Conservation (phyloP, 2,797 vertebrate species). For the Microctenopoma steveboyesi region DNA sequence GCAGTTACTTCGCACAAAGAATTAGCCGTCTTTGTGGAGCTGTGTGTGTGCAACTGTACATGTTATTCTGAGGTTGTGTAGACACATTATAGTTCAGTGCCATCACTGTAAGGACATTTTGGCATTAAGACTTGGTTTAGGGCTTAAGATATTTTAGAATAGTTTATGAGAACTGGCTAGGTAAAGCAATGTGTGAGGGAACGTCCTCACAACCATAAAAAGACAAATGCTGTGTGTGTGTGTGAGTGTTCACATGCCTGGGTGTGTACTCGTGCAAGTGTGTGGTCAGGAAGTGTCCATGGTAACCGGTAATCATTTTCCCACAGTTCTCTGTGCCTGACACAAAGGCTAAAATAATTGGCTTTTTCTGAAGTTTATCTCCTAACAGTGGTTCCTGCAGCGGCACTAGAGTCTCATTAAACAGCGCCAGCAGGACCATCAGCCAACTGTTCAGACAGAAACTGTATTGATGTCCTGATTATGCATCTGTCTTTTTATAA, state of each 20-base stretch:
- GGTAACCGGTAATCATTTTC: constrained; percentile 76
- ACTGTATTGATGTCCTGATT: constrained; percentile 38
- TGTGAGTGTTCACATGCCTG: neutral
- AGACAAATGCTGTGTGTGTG: constrained; percentile 9
- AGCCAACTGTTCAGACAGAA: constrained; percentile 17
- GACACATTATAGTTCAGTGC: neutral
- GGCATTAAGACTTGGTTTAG: neutral
- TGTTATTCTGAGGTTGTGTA: constrained; percentile 16
- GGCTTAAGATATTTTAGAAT: neutral
- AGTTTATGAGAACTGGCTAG: neutral
- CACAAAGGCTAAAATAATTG: constrained; percentile 70
- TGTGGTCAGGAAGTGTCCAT: constrained; percentile 64
- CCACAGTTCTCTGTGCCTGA: constrained; percentile 62
- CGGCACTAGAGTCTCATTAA: constrained; percentile 53
- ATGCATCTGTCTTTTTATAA: constrained; percentile 15
- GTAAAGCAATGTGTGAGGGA: neutral
- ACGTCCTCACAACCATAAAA: neutral
- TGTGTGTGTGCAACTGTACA: constrained; percentile 26
- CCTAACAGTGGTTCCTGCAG: constrained; percentile 38
- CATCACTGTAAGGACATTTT: neutral
- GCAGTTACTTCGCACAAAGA: constrained; percentile 66
- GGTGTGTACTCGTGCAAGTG: constrained; percentile 37
- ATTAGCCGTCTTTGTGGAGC: constrained; percentile 69
- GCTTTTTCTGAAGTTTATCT: constrained; percentile 60
- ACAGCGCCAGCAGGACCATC: constrained; percentile 23